A percentile compares a stretch with the other conserved stretches of the same genome.
These are phyloP conservation scores for Eriocheir sinensis DNA, from an alignment of 1,140 invertebrate genomes.

Conservation along the genomic window DNA sequence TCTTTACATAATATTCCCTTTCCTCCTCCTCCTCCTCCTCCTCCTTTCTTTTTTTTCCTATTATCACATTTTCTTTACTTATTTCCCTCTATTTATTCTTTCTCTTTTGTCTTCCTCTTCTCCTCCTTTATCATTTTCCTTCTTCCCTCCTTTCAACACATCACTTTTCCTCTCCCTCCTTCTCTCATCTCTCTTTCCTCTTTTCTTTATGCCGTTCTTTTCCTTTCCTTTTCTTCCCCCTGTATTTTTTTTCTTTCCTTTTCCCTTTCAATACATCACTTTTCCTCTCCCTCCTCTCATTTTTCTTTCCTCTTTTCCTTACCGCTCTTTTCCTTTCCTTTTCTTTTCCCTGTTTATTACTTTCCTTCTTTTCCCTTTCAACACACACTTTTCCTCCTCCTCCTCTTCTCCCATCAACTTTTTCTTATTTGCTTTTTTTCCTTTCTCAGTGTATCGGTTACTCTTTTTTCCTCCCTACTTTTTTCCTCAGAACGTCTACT, in stretches of 20 bases:
- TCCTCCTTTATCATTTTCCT: not conserved
- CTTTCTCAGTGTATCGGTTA: not conserved
- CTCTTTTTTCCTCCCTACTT: not conserved
- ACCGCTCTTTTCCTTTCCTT: not conserved
- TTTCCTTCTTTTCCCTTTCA: no score
- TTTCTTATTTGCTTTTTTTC: no score
- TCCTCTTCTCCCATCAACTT: no score
- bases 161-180: not conserved
- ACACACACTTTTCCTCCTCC: not conserved
- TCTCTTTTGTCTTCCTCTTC: not conserved
- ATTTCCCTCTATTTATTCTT: not conserved
- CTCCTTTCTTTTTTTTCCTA: not conserved
- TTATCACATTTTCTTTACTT: not conserved
- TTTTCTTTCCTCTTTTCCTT: not conserved
- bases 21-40: not conserved
- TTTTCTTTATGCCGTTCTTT: not conserved
- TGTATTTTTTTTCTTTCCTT: no score
- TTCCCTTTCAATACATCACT: not conserved
- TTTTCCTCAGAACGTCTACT: no score
- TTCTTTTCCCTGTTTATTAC: no score
- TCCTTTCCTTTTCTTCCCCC: not conserved
- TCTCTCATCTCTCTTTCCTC: slow-evolving; percentile 29
- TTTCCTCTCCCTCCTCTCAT: not conserved
- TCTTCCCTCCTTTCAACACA: not conserved
- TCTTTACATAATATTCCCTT: not conserved